Conservation (phyloP, 2,113 vertebrate species). For the Oryzias curvinotus region DNA sequence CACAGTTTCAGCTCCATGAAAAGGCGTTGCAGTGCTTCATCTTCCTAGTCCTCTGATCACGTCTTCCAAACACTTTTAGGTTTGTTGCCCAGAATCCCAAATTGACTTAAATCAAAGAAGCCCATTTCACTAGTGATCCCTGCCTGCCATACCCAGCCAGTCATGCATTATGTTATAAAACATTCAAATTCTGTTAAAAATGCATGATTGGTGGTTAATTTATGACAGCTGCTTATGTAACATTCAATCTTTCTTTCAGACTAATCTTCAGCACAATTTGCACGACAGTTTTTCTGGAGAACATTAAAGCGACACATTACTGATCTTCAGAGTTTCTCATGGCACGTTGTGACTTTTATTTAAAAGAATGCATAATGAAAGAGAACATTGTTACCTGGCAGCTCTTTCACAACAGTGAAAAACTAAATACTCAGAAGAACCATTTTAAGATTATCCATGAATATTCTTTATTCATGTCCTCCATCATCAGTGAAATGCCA, state of each 20-base stretch:
- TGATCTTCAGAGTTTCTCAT: conserved; percentile 10
- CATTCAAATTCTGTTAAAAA: conserved; percentile 17
- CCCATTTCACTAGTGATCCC: conserved; percentile 1
- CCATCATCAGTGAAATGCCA: no score
- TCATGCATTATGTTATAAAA: conserved; percentile 8
- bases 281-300: background rate
- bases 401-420: background rate
- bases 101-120: background rate
- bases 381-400: background rate
- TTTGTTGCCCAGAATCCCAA: background rate
- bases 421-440: no score
- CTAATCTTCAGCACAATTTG: conserved; percentile 4
- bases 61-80: no score
- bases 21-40: no score
- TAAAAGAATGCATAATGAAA: conserved; percentile 10
- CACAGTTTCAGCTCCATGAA: no score
- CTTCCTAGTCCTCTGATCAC: no score
- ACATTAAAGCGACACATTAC: conserved; percentile 2
- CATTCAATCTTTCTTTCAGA: conserved; percentile 19
- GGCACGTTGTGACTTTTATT: background rate
- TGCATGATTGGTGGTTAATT: conserved; percentile 13
- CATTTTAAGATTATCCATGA: no score
- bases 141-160: conserved; percentile 5
- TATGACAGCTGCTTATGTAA: conserved; percentile 22
- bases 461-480: no score